Evolutionary conservation across 2,888 invertebrate genomes (phyloP).

Genomic region (Ornithoptera alexandrae): DNA sequence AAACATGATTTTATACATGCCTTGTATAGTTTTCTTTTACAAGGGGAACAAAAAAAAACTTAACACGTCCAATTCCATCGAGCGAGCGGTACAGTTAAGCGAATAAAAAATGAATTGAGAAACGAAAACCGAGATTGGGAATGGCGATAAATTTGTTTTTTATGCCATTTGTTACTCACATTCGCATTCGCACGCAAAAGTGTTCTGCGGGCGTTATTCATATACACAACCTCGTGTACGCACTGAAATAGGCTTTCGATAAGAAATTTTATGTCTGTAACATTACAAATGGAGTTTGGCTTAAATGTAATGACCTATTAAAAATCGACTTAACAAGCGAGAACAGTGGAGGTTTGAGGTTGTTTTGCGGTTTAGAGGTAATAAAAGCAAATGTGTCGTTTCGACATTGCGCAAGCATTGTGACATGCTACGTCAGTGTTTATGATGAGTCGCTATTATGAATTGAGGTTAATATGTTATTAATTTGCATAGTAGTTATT

Average conservation of each 20-base stretch:
- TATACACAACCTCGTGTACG: constrained; percentile 4
- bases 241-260: constrained; percentile 1
- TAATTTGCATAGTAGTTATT: not conserved
- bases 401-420: constrained; percentile 3
- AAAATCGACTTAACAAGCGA: constrained; percentile 3
- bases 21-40: constrained; percentile 16
- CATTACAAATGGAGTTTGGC: not conserved
- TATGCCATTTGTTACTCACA: constrained; percentile 14
- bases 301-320: not conserved
- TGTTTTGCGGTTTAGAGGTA: constrained; percentile 13
- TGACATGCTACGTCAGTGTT: not conserved
- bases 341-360: constrained; percentile 7
- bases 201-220: constrained; percentile 10
- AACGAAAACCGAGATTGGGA: constrained; percentile 20
- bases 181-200: constrained; percentile 18
- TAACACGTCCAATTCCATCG: constrained; percentile 6
- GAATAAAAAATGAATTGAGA: constrained; percentile 25
- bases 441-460: constrained; percentile 1
- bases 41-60: constrained; percentile 11
- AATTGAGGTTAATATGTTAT: constrained; percentile 4
- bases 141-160: constrained; percentile 24
- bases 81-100: constrained; percentile 16
- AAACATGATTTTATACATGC: constrained; percentile 1
- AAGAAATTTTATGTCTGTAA: not conserved
- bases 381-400: constrained; percentile 6